These are phyloP conservation scores for Riptortus pedestris DNA, from an alignment of 1,140 invertebrate genomes.

Conservation along the genomic window DNA sequence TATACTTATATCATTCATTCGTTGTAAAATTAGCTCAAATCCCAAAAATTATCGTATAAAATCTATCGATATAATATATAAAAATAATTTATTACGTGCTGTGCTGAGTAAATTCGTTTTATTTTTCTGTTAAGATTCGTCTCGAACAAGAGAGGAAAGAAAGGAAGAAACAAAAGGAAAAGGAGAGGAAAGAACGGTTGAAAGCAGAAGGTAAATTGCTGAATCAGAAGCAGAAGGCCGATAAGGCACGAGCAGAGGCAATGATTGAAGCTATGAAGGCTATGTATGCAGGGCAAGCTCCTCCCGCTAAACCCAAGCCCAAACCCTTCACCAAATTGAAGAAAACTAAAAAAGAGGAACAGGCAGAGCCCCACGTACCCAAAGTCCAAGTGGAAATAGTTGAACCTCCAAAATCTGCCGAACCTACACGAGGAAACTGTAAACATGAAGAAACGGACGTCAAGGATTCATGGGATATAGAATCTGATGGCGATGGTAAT, in stretches of 20 bases:
- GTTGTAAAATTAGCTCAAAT: too few relatives aligned
- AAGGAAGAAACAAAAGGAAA: conserved; percentile 87
- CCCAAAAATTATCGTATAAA: too few relatives aligned
- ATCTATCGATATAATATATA: too few relatives aligned
- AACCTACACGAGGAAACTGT: not conserved
- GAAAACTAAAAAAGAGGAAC: conserved; percentile 34
- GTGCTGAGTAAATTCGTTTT: too few relatives aligned
- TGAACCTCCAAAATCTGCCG: not conserved
- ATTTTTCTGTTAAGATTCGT: conserved; percentile 41
- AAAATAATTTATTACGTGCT: too few relatives aligned
- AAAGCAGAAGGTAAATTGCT: conserved; percentile 91
- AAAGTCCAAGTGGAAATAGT: conserved; percentile 5
- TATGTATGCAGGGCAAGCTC: conserved; percentile 39
- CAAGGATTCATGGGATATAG: conserved; percentile 69
- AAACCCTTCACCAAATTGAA: conserved; percentile 37
- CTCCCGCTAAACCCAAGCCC: conserved; percentile 11
- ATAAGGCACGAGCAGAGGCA: conserved; percentile 72
- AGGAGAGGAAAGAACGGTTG: conserved; percentile 80
- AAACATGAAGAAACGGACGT: conserved; percentile 22
- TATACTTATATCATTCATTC: too few relatives aligned
- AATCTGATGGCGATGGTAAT: conserved; percentile 30
- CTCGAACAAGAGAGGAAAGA: conserved; percentile 80
- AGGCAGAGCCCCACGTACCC: not conserved
- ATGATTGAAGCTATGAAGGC: conserved; percentile 79
- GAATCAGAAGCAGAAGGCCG: conserved; percentile 84